Evolutionary conservation across 2,888 invertebrate genomes (phyloP).

Genomic region (Melanostoma mellinum): DNA sequence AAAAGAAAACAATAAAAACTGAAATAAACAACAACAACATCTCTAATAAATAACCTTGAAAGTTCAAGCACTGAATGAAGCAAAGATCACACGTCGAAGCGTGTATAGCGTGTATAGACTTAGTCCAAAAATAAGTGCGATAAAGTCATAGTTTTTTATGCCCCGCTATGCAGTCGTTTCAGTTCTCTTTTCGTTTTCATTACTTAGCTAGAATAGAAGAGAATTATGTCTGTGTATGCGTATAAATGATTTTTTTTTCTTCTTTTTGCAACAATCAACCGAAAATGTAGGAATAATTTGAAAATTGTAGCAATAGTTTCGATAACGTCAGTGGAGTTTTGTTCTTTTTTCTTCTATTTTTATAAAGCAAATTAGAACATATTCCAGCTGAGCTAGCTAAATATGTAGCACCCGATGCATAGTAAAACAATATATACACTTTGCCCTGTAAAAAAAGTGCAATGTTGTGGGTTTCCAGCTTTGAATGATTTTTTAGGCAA

Average conservation of each 20-base stretch:
- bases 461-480: conserved; percentile 57
- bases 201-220: not conserved
- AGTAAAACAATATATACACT: conserved; percentile 50
- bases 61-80: conserved; percentile 61
- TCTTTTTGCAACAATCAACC: conserved; percentile 25
- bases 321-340: conserved; percentile 23
- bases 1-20: conserved; percentile 1
- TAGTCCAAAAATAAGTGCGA: conserved; percentile 73
- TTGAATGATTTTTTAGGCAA: conserved; percentile 30
- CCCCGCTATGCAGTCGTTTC: conserved; percentile 60
- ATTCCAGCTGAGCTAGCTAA: conserved; percentile 58
- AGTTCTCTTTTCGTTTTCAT: conserved; percentile 27
- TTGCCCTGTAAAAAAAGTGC: conserved; percentile 35
- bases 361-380: conserved; percentile 57
- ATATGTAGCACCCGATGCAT: conserved; percentile 1
- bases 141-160: conserved; percentile 73
- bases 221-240: conserved; percentile 17
- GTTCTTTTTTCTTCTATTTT: conserved; percentile 54
- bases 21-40: conserved; percentile 16
- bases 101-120: conserved; percentile 61
- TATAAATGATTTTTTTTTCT: conserved; percentile 14
- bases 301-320: conserved; percentile 65
- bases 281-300: conserved; percentile 46
- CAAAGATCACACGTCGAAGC: conserved; percentile 63
- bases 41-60: conserved; percentile 69